These are phyloP conservation scores for Lamellibrachia columna DNA, from an alignment of 2,888 invertebrate species.

Conservation along the genomic window DNA sequence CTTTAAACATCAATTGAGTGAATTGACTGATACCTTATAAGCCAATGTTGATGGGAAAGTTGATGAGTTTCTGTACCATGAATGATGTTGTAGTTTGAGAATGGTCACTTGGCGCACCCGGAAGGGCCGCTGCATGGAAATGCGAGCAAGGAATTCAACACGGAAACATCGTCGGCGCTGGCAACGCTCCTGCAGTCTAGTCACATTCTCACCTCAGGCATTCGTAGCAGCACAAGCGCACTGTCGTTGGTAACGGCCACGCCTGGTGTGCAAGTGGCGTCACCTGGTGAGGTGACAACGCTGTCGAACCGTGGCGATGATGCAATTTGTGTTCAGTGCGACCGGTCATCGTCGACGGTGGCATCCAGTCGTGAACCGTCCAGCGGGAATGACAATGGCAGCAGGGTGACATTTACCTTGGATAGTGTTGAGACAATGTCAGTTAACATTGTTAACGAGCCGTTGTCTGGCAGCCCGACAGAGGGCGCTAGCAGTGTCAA, in stretches of 20 bases:
- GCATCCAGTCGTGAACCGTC: not conserved
- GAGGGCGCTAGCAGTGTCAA: not conserved
- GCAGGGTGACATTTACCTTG: not conserved
- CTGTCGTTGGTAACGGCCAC: not conserved
- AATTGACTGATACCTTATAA: too few relatives aligned
- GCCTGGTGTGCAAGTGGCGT: not conserved
- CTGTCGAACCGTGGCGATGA: not conserved
- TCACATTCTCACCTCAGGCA: not conserved
- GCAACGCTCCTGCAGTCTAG: not conserved
- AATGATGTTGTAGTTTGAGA: not conserved
- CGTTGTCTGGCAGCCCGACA: not conserved
- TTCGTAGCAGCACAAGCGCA: not conserved
- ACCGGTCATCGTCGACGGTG: not conserved
- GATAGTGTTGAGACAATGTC: not conserved
- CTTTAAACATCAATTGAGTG: too few relatives aligned
- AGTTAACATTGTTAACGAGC: not conserved
- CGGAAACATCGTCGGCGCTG: not conserved
- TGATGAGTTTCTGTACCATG: not conserved
- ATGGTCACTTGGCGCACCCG: not conserved
- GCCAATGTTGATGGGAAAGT: too few relatives aligned
- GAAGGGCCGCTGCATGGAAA: not conserved
- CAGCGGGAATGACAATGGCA: not conserved
- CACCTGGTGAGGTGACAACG: not conserved
- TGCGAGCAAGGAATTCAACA: not conserved
- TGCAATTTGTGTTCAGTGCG: not conserved